Evolutionary conservation across 2,888 invertebrate species (phyloP).

Genomic region (Luperina nickerlii): DNA sequence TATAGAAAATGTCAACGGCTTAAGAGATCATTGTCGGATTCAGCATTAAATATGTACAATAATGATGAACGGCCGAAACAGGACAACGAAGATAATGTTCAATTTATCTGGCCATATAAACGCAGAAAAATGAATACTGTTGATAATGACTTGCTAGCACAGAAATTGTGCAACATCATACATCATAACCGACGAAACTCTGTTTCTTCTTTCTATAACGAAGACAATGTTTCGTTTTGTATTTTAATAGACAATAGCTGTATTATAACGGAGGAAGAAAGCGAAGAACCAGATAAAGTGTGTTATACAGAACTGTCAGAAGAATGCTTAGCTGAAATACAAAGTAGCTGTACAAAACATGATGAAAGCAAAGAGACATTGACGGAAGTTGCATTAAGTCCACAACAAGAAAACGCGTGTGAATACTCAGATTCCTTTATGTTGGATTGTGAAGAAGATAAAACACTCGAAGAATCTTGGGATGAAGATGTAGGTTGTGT

Average conservation of each 20-base stretch:
- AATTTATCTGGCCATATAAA: slow-evolving; percentile 73
- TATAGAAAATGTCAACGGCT: slow-evolving; percentile 61
- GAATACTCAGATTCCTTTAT: slow-evolving; percentile 70
- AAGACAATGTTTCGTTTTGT: slow-evolving; percentile 84
- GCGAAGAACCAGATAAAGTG: slow-evolving; percentile 77
- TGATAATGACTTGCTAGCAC: slow-evolving; percentile 70
- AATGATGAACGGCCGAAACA: slow-evolving; percentile 62
- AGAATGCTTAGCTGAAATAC: slow-evolving; percentile 71
- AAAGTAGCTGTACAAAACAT: slow-evolving; percentile 59
- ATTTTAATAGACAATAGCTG: slow-evolving; percentile 85
- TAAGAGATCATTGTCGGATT: slow-evolving; percentile 86
- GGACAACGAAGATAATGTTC: slow-evolving; percentile 64
- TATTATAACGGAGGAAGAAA: slow-evolving; percentile 82
- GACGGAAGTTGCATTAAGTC: slow-evolving; percentile 44
- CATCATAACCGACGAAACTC: slow-evolving; percentile 85
- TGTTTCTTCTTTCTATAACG: slow-evolving; percentile 81
- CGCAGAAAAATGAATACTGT: slow-evolving; percentile 75
- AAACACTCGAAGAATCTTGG: slow-evolving; percentile 80
- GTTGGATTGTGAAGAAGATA: slow-evolving; percentile 72
- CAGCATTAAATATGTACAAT: slow-evolving; percentile 74
- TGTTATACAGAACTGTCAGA: slow-evolving; percentile 79
- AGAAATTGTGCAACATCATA: slow-evolving; percentile 77
- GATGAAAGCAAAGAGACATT: slow-evolving; percentile 49
- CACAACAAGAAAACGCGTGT: slow-evolving; percentile 55
- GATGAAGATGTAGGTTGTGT: slow-evolving; percentile 86